Percentiles rank a stretch among this genome's conserved stretches.
These are phyloP conservation scores for Coendou prehensilis DNA, from an alignment of 2,797 vertebrate genomes.

Conservation along the genomic window DNA sequence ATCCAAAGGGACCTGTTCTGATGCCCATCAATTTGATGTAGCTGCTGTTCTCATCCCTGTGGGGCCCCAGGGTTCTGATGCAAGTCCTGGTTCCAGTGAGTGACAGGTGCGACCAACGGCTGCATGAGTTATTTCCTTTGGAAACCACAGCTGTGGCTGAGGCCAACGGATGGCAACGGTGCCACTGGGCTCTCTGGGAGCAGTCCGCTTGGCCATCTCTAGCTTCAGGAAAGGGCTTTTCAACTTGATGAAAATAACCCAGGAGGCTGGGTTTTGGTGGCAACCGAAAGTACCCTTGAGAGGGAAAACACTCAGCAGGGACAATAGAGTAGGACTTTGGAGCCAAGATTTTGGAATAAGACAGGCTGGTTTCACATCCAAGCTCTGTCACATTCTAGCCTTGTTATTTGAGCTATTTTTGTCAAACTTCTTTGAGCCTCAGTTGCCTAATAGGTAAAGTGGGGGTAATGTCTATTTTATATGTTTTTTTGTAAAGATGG, in stretches of 20 bases:
- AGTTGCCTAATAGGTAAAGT: constrained; percentile 36
- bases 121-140: constrained; percentile 85
- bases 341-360: constrained; percentile 32
- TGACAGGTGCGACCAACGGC: constrained; percentile 86
- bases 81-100: constrained; percentile 80
- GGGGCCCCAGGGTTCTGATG: constrained; percentile 76
- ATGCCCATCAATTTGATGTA: constrained; percentile 58
- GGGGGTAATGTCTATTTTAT: neutral
- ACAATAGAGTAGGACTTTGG: neutral
- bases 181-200: constrained; percentile 74
- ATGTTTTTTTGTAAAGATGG: neutral
- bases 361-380: neutral
- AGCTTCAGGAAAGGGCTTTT: constrained; percentile 57
- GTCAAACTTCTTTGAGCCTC: neutral
- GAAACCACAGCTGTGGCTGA: constrained; percentile 86
- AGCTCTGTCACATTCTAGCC: neutral
- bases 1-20: constrained; percentile 27
- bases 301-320: neutral
- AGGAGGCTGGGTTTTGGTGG: constrained; percentile 33
- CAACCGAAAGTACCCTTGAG: constrained; percentile 32
- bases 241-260: constrained; percentile 75
- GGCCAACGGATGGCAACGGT: constrained; percentile 82
- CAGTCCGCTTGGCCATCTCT: constrained; percentile 49
- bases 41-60: constrained; percentile 65
- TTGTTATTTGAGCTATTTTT: constrained; percentile 11